Conservation (phyloP, 1,140 invertebrate species). For the Leptinotarsa undecemlineata region DNA sequence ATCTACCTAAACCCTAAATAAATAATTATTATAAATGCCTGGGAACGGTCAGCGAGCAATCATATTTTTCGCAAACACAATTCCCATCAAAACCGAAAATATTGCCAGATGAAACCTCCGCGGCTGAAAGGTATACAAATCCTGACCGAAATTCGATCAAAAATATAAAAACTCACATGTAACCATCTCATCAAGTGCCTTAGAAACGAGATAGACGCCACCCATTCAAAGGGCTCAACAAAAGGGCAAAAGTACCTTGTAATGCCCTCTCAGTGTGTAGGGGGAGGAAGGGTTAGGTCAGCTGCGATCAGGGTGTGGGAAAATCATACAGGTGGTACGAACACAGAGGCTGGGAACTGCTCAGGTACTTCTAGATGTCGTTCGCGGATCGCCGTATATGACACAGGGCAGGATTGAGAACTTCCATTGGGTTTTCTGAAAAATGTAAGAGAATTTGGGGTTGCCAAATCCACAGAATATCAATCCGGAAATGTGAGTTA, state of each 20-base stretch:
- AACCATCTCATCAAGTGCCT: conserved; percentile 14
- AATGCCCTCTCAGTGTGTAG: conserved; percentile 16
- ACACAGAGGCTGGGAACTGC: neutral
- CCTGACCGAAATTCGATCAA: neutral
- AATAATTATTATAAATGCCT: too few relatives aligned
- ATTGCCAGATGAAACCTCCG: neutral
- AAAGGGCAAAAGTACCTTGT: conserved; percentile 22
- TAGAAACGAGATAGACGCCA: conserved; percentile 7
- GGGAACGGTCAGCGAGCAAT: too few relatives aligned
- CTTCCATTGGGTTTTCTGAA: neutral
- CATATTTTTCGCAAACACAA: too few relatives aligned
- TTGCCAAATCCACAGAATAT: too few relatives aligned
- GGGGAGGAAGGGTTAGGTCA: conserved; percentile 22
- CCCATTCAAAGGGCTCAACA: conserved; percentile 6
- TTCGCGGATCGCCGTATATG: neutral
- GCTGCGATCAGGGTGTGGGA: conserved; percentile 6
- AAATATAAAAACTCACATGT: conserved; percentile 14
- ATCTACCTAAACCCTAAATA: too few relatives aligned
- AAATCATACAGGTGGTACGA: conserved; percentile 8
- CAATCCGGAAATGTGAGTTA: too few relatives aligned
- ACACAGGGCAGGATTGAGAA: neutral
- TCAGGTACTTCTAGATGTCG: neutral
- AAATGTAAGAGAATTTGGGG: too few relatives aligned
- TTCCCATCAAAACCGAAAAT: neutral
- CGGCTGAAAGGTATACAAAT: neutral